Evolutionary conservation across 2,888 invertebrate genomes (phyloP), one percentile per base, ranked within the genome.

Genomic region (Iselma pallidipennis): DNA sequence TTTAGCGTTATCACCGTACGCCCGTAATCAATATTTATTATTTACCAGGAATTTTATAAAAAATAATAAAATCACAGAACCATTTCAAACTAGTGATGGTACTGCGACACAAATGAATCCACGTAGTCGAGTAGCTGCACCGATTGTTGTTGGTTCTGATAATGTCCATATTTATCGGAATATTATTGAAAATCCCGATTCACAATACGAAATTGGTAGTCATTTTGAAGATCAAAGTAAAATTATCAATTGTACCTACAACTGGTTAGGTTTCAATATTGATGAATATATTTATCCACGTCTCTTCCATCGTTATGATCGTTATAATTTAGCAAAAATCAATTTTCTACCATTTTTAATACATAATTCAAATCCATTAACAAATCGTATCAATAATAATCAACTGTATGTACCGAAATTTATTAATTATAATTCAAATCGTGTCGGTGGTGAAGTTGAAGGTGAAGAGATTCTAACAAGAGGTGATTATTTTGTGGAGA

Each of bases 161-260:
- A 98, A 98, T 78, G 89, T 97, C 0, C 87, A 90, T 49, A 87
- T 98, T 2, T 94, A 87, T 72, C 86, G 98, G 61, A 99, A 99
- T 80, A 94, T 95, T 62, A 88, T 98, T 37, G 89, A 93, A 61
- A 98, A 99, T 81, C 91, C 91, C 1, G 90, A 91, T 66, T 96
- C 98, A 0, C 87, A 88, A 57, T 97, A 96, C 78, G 98, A 99
- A 83, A 90, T 99, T 50, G 96, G 96, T 0, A 96, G 97, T 0
- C 98, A 98, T 75, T 85, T 98, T 16, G 91, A 92, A 75, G 96
- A 98, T 78, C 98, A 97, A 78, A 96, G 96, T 74, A 91, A 94
- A 83, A 84, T 88, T 16, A 90, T 99, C n/a, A 94, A 97, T 78
- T 97, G 96, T 70, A 92, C 95, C 0, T 93, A 88, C 77, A 99